Percentiles rank a stretch among this genome's conserved stretches.
Evolutionary conservation across 2,797 vertebrate species (phyloP).

Genomic region (Okamejei kenojei): DNA sequence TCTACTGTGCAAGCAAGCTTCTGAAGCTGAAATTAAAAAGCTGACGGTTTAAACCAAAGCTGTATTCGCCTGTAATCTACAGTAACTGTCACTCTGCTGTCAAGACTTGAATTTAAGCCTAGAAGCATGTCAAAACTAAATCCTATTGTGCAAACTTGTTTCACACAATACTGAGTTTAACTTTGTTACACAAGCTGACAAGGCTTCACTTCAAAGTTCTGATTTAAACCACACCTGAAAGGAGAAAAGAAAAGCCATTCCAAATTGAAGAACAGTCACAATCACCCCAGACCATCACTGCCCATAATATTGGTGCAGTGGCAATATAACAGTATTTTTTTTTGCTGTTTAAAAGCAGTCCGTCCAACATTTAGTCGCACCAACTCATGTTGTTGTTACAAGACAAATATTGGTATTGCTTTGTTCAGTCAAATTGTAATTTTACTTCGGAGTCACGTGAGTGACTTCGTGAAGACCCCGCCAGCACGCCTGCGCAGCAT

Average conservation of each 20-base stretch:
- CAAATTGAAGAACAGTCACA: neutral
- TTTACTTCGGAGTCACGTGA: too few relatives aligned
- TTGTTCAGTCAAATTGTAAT: neutral
- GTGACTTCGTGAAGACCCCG: too few relatives aligned
- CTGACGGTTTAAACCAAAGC: neutral
- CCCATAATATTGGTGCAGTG: neutral
- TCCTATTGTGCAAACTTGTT: neutral
- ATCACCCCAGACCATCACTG: neutral
- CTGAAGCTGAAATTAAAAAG: neutral
- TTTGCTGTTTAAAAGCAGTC: neutral
- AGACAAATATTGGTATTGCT: neutral
- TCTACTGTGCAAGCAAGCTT: neutral
- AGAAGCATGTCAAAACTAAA: neutral
- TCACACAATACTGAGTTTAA: neutral
- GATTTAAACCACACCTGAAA: neutral
- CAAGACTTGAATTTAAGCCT: neutral
- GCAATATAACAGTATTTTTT: neutral
- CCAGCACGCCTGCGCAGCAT: too few relatives aligned
- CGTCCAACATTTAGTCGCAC: neutral
- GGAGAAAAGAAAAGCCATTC: neutral
- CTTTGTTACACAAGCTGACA: too few relatives aligned
- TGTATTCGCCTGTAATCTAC: neutral
- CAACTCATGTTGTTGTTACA: neutral
- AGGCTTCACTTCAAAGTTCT: neutral
- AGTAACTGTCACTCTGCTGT: too few relatives aligned